Evolutionary conservation across 2,888 invertebrate genomes (phyloP).

Genomic region (Abscondita cerata): DNA sequence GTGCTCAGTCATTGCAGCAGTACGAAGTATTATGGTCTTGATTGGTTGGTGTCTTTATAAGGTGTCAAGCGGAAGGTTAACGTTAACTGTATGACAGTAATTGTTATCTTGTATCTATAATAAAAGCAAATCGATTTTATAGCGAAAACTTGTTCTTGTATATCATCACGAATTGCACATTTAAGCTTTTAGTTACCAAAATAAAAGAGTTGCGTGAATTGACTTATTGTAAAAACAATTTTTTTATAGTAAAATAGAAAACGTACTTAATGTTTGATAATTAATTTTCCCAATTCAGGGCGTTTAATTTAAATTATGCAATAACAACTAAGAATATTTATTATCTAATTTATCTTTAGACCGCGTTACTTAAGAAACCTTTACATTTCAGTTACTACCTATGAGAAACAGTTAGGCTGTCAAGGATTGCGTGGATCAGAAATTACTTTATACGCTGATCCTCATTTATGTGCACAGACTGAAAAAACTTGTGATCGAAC

Average conservation of each 20-base stretch:
- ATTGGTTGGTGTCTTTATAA: slow-evolving; percentile 16
- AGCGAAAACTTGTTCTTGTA: slow-evolving; percentile 1
- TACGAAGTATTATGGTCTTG: slow-evolving; percentile 22
- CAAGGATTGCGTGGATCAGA: slow-evolving; percentile 61
- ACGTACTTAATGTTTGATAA: too few relatives aligned
- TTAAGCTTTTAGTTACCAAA: too few relatives aligned
- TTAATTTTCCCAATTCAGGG: too few relatives aligned
- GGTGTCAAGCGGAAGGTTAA: slow-evolving; percentile 22
- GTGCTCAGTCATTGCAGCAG: slow-evolving; percentile 27
- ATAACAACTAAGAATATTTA: neutral
- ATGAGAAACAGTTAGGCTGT: slow-evolving; percentile 54
- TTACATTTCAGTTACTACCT: slow-evolving; percentile 24
- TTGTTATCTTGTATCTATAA: slow-evolving; percentile 24
- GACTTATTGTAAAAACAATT: too few relatives aligned
- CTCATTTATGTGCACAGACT: slow-evolving; percentile 42
- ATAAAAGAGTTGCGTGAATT: too few relatives aligned
- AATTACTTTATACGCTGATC: slow-evolving; percentile 59
- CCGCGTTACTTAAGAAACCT: neutral
- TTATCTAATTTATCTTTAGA: too few relatives aligned
- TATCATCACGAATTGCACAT: slow-evolving; percentile 2
- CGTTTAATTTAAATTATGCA: too few relatives aligned
- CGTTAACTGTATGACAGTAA: slow-evolving; percentile 22
- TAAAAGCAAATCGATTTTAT: slow-evolving; percentile 19
- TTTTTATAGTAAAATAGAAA: too few relatives aligned
- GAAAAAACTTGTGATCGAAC: slow-evolving; percentile 40